Conservation (phyloP, 1,140 invertebrate species). For the Papilio xuthus region DNA sequence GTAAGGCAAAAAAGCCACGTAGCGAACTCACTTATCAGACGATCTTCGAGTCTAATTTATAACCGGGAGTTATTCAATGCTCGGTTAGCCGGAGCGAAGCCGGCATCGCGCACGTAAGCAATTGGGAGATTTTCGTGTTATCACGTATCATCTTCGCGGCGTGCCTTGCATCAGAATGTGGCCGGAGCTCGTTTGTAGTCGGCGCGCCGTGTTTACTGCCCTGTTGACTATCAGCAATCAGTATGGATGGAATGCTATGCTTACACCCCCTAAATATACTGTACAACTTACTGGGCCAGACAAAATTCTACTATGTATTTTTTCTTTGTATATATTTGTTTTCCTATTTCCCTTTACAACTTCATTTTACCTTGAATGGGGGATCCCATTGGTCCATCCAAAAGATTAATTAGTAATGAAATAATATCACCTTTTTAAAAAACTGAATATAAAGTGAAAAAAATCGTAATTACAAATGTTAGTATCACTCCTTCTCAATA, state of each 20-base stretch:
- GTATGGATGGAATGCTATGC: slow-evolving; percentile 38
- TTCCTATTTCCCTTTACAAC: neutral
- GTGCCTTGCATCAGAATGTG: slow-evolving; percentile 60
- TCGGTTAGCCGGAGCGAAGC: slow-evolving; percentile 59
- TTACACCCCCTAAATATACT: slow-evolving; percentile 12
- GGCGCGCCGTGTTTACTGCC: slow-evolving; percentile 52
- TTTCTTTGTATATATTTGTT: neutral
- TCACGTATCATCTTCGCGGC: slow-evolving; percentile 78
- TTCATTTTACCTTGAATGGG: neutral
- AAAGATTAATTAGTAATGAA: too few species aligned
- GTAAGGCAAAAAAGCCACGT: slow-evolving; percentile 63
- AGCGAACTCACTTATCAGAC: slow-evolving; percentile 67
- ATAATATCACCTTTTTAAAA: too few species aligned
- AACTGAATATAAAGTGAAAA: too few species aligned
- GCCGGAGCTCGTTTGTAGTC: slow-evolving; percentile 50
- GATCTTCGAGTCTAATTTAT: slow-evolving; percentile 75
- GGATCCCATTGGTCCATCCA: too few species aligned
- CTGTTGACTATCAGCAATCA: slow-evolving; percentile 56
- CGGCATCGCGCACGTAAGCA: slow-evolving; percentile 74
- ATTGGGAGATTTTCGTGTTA: slow-evolving; percentile 79
- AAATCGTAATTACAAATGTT: too few species aligned
- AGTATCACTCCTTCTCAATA: too few species aligned
- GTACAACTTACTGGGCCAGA: slow-evolving; percentile 16
- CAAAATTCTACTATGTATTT: neutral
- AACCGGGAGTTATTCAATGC: slow-evolving; percentile 73